Evolutionary conservation across 2,888 invertebrate genomes (phyloP), one percentile per base, ranked within the genome.

Genomic region (Criorhina ranunculi): DNA sequence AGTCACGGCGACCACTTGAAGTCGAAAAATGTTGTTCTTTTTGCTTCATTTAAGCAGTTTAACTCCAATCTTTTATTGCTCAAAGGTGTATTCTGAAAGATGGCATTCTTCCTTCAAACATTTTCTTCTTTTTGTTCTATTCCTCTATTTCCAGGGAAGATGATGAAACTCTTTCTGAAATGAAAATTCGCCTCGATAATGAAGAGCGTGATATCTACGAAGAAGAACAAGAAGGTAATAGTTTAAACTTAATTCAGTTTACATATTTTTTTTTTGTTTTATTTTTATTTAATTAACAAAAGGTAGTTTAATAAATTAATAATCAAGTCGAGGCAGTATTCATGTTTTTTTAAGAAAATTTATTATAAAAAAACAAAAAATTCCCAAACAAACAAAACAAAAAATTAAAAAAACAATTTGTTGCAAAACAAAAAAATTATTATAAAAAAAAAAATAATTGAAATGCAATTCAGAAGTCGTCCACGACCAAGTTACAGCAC

Each of bases 121-220:
- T 24, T 4, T 4, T 4, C 24, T 24, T 4, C 24, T 42, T 5
- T 42, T 15, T 42, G 33, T 35, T 12, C 9, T 57, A 3, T 4
- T 19, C 29, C 12, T 42, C 44, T 62, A 37, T 37, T 49, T 94
- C 94, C 87, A 94, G 95, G 89, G 96, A 93, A 82, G 96, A 93
- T 82, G 94, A 95, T 86, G 96, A 95, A 88, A 94, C 94, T 64
- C 95, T 94, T 87, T 96, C 95, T 19, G 95, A 95, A 88, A 94
- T 94, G 40, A 95, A 95, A 89, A 94, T 95, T 19, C 93, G 94
- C 12, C 92, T 95, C 49, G 95, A 95, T 75, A 93, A 95, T 62
- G 95, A 94, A 87, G 95, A 94, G 49, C 89, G 89, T 2, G 96
- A 96, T 79, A 93, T 93, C 86, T 93, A 89, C 76, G 92, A 93